These are phyloP conservation scores for Neoascia interrupta DNA, from an alignment of 2,888 invertebrate genomes.

Conservation along the genomic window DNA sequence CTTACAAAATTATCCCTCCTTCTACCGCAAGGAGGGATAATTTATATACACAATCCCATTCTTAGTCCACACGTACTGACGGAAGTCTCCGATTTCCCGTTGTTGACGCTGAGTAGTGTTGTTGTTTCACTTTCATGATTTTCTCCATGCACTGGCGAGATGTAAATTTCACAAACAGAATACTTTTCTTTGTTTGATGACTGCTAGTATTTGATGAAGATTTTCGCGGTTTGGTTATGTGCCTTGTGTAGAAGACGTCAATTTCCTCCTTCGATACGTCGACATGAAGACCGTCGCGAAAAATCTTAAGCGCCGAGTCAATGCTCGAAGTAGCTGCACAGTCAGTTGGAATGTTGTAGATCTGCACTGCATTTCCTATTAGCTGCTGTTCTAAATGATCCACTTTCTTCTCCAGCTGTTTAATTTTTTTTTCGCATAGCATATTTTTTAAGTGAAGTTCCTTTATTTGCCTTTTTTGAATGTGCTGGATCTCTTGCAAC, in stretches of 20 bases:
- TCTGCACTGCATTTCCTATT: neutral
- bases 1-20: slow-evolving; percentile 3
- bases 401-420: slow-evolving; percentile 1
- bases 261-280: slow-evolving; percentile 14
- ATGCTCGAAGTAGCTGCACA: neutral
- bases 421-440: neutral
- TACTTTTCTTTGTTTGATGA: neutral
- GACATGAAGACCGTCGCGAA: slow-evolving; percentile 11
- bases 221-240: slow-evolving; percentile 11
- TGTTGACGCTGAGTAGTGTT: neutral
- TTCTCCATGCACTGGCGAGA: slow-evolving; percentile 13
- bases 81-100: slow-evolving; percentile 11
- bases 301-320: slow-evolving; percentile 12
- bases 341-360: slow-evolving; percentile 13
- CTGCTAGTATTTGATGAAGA: slow-evolving; percentile 9
- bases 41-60: slow-evolving; percentile 27
- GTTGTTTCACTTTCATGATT: slow-evolving; percentile 10
- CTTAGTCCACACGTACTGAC: slow-evolving; percentile 33
- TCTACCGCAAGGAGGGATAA: too few relatives aligned
- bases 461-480: slow-evolving; percentile 4
- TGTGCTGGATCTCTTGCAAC: slow-evolving; percentile 1
- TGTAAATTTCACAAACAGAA: slow-evolving; percentile 8
- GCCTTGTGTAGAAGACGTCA: slow-evolving; percentile 9
- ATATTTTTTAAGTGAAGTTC: neutral
- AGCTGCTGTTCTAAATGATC: slow-evolving; percentile 1